Conservation (phyloP, 2,888 invertebrate species). For the Pristionchus entomophagus region DNA sequence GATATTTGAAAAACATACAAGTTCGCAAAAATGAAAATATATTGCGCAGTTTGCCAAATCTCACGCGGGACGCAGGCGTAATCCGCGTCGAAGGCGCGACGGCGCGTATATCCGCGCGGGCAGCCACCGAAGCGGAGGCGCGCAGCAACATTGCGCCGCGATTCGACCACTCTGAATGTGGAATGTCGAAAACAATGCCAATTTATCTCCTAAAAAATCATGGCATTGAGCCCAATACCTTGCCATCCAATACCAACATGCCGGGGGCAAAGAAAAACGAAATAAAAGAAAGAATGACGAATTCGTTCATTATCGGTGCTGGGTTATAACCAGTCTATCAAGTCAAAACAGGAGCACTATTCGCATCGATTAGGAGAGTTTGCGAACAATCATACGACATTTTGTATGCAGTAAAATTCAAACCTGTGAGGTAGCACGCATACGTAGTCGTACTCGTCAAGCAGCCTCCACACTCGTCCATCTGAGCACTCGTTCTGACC, state of each 20-base stretch:
- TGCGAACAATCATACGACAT: no score
- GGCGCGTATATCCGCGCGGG: constrained; percentile 18
- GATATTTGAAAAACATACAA: not conserved
- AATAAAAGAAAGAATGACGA: no score
- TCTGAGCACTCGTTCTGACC: constrained; percentile 70
- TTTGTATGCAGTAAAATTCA: not conserved
- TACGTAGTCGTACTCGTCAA: constrained; percentile 74
- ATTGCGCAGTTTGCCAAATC: not conserved
- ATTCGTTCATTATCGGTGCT: no score
- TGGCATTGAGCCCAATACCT: no score
- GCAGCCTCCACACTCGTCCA: constrained; percentile 68
- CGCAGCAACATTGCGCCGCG: not conserved
- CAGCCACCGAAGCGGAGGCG: constrained; percentile 6
- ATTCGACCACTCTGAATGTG: constrained; percentile 35
- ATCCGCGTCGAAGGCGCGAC: constrained; percentile 31
- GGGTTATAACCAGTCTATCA: no score
- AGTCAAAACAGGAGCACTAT: no score
- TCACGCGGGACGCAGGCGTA: constrained; percentile 35
- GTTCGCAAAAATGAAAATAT: no score
- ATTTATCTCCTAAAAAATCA: not conserved
- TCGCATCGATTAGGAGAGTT: no score
- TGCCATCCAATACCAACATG: no score
- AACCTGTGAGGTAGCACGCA: constrained; percentile 66
- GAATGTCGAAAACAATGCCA: no score
- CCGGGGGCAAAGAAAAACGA: no score